Conservation (phyloP, 2,888 invertebrate species). For the Automeris io region DNA sequence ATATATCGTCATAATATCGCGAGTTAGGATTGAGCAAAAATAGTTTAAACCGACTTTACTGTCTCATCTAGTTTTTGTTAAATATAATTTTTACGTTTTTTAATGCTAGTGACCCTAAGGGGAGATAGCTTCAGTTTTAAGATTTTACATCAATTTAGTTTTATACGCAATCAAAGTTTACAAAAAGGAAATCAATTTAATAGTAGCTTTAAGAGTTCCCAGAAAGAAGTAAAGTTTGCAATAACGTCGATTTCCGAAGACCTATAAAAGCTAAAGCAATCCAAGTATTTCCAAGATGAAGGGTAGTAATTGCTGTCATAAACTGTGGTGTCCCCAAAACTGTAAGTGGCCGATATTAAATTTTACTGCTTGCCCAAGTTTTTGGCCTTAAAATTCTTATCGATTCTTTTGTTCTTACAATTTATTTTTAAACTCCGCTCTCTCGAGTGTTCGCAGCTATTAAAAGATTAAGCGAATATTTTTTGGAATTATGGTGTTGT, state of each 20-base stretch:
- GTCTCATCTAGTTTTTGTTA: no score
- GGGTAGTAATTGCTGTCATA: conserved; percentile 67
- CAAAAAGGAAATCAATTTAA: conserved; percentile 6
- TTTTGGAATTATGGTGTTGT: no score
- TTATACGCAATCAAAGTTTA: conserved; percentile 8
- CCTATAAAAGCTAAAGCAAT: conserved; percentile 65
- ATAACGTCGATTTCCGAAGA: conserved; percentile 47
- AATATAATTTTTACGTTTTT: no score
- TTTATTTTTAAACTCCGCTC: conserved; percentile 53
- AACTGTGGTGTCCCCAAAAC: conserved; percentile 63
- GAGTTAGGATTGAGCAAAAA: no score
- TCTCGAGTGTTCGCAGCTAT: conserved; percentile 38
- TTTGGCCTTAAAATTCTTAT: conserved; percentile 51
- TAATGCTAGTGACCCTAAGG: no score
- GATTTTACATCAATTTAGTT: conserved; percentile 6
- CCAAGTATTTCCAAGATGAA: conserved; percentile 59
- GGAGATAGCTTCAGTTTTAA: conserved; percentile 16
- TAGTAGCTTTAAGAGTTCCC: conserved; percentile 5
- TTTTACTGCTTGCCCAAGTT: conserved; percentile 61
- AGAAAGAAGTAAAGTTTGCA: conserved; percentile 36
- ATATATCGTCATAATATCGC: no score
- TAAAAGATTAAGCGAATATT: conserved; percentile 54
- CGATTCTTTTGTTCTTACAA: conserved; percentile 41
- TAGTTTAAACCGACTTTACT: no score
- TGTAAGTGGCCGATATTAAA: conserved; percentile 56